Base-by-base conservation (phyloP, 2,797 vertebrate genomes). In the Neostethus bicornis region DNA sequence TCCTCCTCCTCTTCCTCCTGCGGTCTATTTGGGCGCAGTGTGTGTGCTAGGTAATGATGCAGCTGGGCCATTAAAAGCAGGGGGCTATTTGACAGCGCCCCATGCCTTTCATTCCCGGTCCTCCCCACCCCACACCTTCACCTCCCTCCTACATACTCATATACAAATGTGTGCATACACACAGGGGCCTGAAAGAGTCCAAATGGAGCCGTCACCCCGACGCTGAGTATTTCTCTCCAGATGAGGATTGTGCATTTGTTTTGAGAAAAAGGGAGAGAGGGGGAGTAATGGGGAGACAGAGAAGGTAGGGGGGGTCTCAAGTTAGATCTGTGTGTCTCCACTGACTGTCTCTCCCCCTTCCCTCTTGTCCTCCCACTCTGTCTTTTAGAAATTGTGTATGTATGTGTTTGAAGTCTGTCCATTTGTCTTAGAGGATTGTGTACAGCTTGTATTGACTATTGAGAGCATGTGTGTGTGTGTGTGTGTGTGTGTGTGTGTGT, bases 31-130 rank as follows among this genome's bases (percentile, higher is more conserved):
- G 80, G 61, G 66, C 84, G 48, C 83, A 85, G 87, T 90, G 88
- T 91, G 82, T 90, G 78, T 79, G 85, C 84, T 67, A 89, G 89
- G 78, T 84, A 84, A 75, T 84, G 87, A 89, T 87, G 83, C 86
- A 89, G 84, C 38, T 59, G 78, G 61, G 62, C 86, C 83, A 84
- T 79, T 88, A 90, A 88, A 89, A 84, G 84, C 80, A 79, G 81
- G 80, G 87, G 73, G 78, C 77, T 83, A 89, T 87, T 82, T 85
- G 84, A 88, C 90, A 89, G 88, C 75, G 65, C 85, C 84, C 77
- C 76, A 83, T 48, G 77, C 78, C 75, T 89, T 88, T 86, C 73
- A 84, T 84, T 86, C 67, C 67, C 71, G 54, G 38, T 43, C 17
- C 34, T 31, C 26, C 17, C 31, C 47, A 38, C 31, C 17, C 34